These are phyloP conservation scores for Ectemnius cavifrons DNA, from an alignment of 2,888 invertebrate species.

Conservation along the genomic window DNA sequence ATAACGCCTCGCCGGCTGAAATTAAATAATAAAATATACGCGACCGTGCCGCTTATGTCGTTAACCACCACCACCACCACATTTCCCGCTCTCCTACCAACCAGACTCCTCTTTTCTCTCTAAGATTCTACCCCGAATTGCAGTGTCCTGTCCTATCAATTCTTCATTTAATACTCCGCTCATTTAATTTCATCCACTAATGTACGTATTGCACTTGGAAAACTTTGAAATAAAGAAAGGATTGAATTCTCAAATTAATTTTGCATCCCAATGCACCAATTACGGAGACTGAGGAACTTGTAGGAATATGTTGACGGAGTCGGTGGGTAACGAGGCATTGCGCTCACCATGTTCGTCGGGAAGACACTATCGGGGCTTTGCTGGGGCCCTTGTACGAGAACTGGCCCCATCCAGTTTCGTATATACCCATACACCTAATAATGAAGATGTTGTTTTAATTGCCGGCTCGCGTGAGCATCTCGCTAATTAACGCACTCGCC, in stretches of 20 bases:
- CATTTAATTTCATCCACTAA: neutral
- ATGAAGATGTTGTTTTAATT: conserved; percentile 78
- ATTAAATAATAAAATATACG: conserved; percentile 78
- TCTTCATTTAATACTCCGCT: neutral
- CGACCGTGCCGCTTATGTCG: conserved; percentile 46
- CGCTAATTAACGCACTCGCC: conserved; percentile 77
- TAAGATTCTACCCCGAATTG: too few species aligned
- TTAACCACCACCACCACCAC: conserved; percentile 35
- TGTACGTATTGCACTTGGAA: too few species aligned
- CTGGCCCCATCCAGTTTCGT: conserved; percentile 53
- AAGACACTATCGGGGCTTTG: conserved; percentile 39
- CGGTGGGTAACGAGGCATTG: conserved; percentile 50
- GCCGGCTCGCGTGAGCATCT: conserved; percentile 76
- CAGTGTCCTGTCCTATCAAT: neutral
- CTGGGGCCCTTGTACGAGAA: conserved; percentile 30
- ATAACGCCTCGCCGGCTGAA: conserved; percentile 72
- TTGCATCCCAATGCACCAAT: too few species aligned
- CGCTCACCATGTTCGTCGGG: conserved; percentile 45
- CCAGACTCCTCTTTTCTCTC: too few species aligned
- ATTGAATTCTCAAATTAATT: too few species aligned
- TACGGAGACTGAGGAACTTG: too few species aligned
- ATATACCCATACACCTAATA: conserved; percentile 72
- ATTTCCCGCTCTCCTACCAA: neutral
- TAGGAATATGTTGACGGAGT: too few species aligned
- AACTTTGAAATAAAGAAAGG: too few species aligned